Evolutionary conservation across 1,140 invertebrate species (phyloP).

Genomic region (Ceratina japonica): DNA sequence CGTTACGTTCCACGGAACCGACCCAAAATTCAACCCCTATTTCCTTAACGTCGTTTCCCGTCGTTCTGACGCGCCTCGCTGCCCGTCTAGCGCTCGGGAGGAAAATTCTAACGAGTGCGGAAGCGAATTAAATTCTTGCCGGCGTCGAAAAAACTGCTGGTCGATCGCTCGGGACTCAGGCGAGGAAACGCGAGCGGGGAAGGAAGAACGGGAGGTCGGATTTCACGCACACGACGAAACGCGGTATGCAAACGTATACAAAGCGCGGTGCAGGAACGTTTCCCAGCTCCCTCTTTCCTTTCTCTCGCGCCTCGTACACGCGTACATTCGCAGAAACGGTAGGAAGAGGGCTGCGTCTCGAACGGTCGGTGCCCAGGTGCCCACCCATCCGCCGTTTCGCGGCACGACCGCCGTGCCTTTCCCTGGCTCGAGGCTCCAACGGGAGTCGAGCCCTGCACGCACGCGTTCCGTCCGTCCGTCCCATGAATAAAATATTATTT

Average conservation of each 20-base stretch:
- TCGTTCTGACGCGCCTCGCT: no score
- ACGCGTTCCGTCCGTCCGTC: not conserved
- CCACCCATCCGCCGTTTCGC: conserved; percentile 35
- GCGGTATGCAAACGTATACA: conserved; percentile 70
- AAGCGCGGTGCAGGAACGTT: conserved; percentile 62
- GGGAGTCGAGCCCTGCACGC: conserved; percentile 49
- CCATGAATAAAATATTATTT: conserved; percentile 69
- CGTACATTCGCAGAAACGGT: conserved; percentile 1
- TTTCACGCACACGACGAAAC: conserved; percentile 63
- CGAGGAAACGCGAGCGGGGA: not conserved
- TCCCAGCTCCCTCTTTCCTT: conserved; percentile 45
- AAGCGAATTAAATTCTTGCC: no score
- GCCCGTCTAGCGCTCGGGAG: no score
- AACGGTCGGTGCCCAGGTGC: not conserved
- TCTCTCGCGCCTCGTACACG: conserved; percentile 8
- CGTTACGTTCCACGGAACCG: conserved; percentile 19
- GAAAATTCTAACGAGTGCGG: no score
- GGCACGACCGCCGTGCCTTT: conserved; percentile 38
- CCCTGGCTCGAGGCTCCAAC: conserved; percentile 55
- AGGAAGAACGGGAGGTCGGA: conserved; percentile 52
- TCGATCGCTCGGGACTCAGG: no score
- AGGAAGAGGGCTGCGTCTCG: conserved; percentile 28
- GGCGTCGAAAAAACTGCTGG: no score
- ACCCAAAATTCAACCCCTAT: not conserved
- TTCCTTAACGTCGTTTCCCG: no score